These are phyloP conservation scores for Poicephalus meyeri DNA, from an alignment of 2,113 vertebrate genomes.

Conservation along the genomic window DNA sequence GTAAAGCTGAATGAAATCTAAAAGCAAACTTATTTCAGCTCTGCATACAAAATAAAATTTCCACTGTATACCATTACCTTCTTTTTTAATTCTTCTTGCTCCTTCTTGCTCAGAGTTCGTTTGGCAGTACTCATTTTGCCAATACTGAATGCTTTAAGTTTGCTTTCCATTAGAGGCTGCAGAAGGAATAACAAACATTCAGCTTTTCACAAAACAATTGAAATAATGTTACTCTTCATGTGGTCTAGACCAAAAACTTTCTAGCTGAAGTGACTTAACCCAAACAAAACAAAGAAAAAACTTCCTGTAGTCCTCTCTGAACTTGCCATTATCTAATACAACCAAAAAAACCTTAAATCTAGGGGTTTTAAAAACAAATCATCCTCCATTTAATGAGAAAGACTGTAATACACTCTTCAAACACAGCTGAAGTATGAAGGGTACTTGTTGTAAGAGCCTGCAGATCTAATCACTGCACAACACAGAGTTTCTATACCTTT, in stretches of 20 bases:
- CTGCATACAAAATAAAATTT: neutral
- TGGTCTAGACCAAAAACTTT: neutral
- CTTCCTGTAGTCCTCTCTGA: neutral
- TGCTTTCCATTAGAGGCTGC: conserved; percentile 92
- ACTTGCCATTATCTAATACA: neutral
- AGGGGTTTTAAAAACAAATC: neutral
- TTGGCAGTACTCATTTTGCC: conserved; percentile 96
- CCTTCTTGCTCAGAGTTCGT: conserved; percentile 95
- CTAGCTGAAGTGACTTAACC: neutral
- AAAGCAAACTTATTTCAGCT: neutral
- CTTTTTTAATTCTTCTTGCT: conserved; percentile 97
- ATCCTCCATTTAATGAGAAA: neutral
- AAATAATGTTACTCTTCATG: neutral
- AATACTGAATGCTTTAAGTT: conserved; percentile 96
- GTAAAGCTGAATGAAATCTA: neutral
- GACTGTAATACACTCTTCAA: neutral
- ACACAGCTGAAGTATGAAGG: neutral
- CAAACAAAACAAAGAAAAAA: neutral
- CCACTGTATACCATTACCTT: conserved; percentile 78
- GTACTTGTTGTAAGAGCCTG: neutral
- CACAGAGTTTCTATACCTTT: neutral
- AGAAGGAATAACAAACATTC: neutral
- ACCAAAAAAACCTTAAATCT: neutral
- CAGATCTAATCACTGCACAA: neutral
- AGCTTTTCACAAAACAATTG: neutral